Evolutionary conservation across 2,113 vertebrate species (phyloP).

Genomic region (Protobothrops flavoviridis): DNA sequence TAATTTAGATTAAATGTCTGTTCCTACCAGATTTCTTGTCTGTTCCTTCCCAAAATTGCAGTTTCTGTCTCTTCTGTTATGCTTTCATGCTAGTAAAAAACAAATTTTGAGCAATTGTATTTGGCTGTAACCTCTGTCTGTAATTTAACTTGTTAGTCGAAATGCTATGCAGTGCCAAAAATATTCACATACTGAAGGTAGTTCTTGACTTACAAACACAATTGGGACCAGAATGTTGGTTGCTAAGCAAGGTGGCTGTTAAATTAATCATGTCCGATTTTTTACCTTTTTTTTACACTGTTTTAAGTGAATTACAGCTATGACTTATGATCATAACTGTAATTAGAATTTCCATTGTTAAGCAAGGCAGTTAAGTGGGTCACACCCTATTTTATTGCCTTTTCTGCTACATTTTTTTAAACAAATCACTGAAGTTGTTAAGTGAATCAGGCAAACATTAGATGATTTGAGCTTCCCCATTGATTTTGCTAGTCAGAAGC

Average conservation of each 20-base stretch:
- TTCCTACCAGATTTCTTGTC: background rate
- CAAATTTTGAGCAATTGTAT: background rate
- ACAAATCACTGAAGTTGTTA: background rate
- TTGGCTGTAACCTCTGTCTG: background rate
- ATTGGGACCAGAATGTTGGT: background rate
- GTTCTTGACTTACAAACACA: background rate
- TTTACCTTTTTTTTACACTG: background rate
- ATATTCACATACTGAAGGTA: no score
- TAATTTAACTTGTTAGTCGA: background rate
- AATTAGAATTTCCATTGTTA: background rate
- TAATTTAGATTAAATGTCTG: background rate
- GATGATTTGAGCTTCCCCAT: background rate
- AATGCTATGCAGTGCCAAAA: background rate
- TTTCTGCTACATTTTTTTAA: background rate
- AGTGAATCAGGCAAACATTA: background rate
- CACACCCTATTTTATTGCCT: background rate
- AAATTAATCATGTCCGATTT: background rate
- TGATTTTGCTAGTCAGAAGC: no score
- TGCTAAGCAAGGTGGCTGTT: background rate
- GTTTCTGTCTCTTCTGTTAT: background rate
- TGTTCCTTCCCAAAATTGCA: background rate
- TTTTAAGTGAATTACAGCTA: background rate
- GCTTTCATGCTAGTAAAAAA: background rate
- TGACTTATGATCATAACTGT: background rate
- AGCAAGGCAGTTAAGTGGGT: background rate